phyloP scores from a whole-genome alignment of 2,888 invertebrate species.

The Monochamus alternatus region DNA sequence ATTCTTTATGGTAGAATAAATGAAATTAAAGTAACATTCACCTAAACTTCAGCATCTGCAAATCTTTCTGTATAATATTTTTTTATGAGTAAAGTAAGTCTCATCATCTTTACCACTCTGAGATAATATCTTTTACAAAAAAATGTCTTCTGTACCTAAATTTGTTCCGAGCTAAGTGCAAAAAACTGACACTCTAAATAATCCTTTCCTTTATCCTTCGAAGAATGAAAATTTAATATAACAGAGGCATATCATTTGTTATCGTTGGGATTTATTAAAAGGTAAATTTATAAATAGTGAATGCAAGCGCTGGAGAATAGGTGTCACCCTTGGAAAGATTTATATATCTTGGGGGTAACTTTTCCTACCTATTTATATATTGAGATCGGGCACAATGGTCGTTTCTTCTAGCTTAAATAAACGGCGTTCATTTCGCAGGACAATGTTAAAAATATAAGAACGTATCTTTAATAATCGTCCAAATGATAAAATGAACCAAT shows the following conservation, averaged over 20 bases:
- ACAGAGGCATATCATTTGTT: constrained; percentile 53
- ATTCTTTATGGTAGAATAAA: no score
- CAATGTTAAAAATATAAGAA: not conserved
- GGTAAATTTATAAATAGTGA: constrained; percentile 54
- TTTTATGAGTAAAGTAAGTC: no score
- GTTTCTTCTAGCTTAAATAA: constrained; percentile 38
- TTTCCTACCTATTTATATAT: constrained; percentile 39
- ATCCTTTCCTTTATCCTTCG: constrained; percentile 17
- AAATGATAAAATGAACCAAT: no score
- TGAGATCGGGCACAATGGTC: constrained; percentile 41
- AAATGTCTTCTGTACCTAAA: constrained; percentile 3
- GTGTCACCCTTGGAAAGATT: constrained; percentile 53
- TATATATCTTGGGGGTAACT: constrained; percentile 47
- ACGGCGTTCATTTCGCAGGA: constrained; percentile 36
- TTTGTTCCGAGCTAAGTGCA: constrained; percentile 14
- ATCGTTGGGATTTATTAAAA: constrained; percentile 53
- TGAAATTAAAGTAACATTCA: no score
- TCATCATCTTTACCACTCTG: no score
- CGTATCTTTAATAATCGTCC: no score
- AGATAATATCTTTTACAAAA: not conserved
- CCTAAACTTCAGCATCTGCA: no score
- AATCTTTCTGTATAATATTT: not conserved
- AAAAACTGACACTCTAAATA: constrained; percentile 27
- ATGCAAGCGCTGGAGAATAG: constrained; percentile 44
- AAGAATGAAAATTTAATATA: constrained; percentile 48